Conservation (phyloP, 2,797 vertebrate genomes). For the Euthynnus affinis region DNA sequence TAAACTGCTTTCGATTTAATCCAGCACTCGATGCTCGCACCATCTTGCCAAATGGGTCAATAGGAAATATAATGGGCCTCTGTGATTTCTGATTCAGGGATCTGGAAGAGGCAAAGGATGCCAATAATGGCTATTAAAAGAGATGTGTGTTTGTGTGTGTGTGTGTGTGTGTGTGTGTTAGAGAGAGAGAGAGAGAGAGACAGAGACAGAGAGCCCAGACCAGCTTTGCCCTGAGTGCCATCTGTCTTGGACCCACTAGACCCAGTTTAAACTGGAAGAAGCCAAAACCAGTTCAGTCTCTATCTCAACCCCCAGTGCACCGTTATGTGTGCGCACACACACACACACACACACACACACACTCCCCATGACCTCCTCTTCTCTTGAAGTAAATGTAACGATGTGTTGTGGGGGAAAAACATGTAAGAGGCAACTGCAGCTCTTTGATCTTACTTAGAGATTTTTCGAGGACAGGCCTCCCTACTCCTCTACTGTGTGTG, state of each 20-base stretch:
- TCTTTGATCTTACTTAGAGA: constrained; percentile 39
- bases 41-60: constrained; percentile 84
- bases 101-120: constrained; percentile 82
- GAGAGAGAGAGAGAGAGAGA: constrained; percentile 36
- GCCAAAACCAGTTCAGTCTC: constrained; percentile 77
- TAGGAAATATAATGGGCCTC: constrained; percentile 84
- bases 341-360: constrained; percentile 5
- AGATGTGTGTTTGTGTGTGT: constrained; percentile 66
- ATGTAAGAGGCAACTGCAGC: neutral
- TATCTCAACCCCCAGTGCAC: constrained; percentile 57
- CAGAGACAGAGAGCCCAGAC: constrained; percentile 64
- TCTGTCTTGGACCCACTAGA: constrained; percentile 83
- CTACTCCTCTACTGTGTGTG: neutral
- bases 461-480: neutral
- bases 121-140: constrained; percentile 84
- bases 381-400: constrained; percentile 10
- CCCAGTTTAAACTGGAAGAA: constrained; percentile 79
- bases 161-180: constrained; percentile 28
- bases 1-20: constrained; percentile 85
- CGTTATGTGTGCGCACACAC: constrained; percentile 38
- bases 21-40: constrained; percentile 75
- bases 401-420: neutral
- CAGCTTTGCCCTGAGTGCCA: constrained; percentile 80
- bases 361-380: constrained; percentile 1
- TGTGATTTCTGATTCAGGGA: constrained; percentile 84